Base-by-base conservation (phyloP, 2,113 vertebrate genomes). In the Silurus asotus region DNA sequence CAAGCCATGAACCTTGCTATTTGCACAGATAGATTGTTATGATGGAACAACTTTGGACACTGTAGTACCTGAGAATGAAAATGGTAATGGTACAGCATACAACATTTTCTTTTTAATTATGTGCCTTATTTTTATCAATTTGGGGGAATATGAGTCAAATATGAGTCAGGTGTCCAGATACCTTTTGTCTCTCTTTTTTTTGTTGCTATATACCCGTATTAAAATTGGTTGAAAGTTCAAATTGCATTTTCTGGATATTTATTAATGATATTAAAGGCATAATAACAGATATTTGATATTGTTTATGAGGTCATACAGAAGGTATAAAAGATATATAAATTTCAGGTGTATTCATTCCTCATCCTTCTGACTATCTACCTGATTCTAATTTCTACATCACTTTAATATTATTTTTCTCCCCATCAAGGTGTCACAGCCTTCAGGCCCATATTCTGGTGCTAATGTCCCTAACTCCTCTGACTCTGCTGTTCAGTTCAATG, bases 401-500 rank as follows among this genome's bases (percentile, higher is more conserved):
- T 53, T 78, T 23, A 76, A 20, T 67, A 78, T 56, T 76, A 17
- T 79, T 59, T 0, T 45, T 28, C 64, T 84, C n/a, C 45, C 14
- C 56, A 84, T 82, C 37, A 67, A 89, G 88, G 76, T 56, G 49
- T 5, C 76, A 55, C 69, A 72, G 37, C 55, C 86, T 85, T 0
- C 88, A 28, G 65, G 81, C 2, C 3, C 5, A 3, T 70, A n/a
- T 19, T 1, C 49, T 74, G 9, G 28, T 6, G 6, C 3, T 64
- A 51, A 86, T 64, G 3, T 72, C 15, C 64, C 81, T 20, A 77
- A 82, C 75, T 75, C 87, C 11, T 56, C 74, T 8, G 45, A 69
- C 37, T 37, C 82, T 56, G 81, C 85, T 51, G 74, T 25, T 51
- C 77, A 90, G 45, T 93, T 93, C 80, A 65, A 92, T 82, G 76